Conservation (phyloP, 2,113 vertebrate genomes). For the Centropus unirufus region DNA sequence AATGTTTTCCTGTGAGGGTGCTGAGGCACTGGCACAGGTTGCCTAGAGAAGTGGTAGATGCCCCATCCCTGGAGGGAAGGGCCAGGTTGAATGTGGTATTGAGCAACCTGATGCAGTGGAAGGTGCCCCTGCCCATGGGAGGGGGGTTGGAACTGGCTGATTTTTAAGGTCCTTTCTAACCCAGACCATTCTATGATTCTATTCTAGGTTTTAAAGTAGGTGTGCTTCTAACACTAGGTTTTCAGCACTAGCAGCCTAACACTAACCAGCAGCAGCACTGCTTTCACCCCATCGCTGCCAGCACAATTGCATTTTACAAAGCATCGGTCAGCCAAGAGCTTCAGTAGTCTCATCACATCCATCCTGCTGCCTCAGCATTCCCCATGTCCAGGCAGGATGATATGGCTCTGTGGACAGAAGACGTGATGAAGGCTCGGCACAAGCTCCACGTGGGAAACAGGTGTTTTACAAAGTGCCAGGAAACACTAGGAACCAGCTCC, state of each 20-base stretch:
- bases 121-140: too few relatives aligned
- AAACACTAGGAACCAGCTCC: neutral
- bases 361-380: neutral
- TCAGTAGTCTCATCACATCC: neutral
- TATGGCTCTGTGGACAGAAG: neutral
- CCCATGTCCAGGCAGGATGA: neutral
- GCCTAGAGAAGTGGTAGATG: too few relatives aligned
- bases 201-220: neutral
- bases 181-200: too few relatives aligned
- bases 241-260: accelerated
- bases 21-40: too few relatives aligned
- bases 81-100: too few relatives aligned
- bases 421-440: neutral
- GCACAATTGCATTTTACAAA: neutral
- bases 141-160: too few relatives aligned
- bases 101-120: too few relatives aligned
- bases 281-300: neutral
- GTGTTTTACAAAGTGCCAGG: neutral
- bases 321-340: neutral
- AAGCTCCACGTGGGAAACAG: neutral
- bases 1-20: too few relatives aligned
- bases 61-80: too few relatives aligned
- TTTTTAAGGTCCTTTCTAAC: too few relatives aligned
- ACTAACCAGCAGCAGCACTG: neutral
- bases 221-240: neutral